Conservation (phyloP, 2,113 vertebrate genomes). For the Oenanthe oenanthe region DNA sequence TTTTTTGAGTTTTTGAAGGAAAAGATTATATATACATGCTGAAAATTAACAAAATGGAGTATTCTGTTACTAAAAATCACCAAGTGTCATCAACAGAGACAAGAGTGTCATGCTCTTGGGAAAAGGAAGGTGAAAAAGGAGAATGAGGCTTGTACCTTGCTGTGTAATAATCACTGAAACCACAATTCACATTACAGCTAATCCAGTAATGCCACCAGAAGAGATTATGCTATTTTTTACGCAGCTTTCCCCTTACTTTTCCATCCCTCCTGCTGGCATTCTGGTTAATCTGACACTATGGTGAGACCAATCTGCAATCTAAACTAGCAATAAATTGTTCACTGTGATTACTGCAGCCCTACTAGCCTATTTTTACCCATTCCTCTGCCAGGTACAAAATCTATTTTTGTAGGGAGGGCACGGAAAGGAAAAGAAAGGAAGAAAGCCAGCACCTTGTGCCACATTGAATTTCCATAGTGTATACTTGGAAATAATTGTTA, state of each 20-base stretch:
- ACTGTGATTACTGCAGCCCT: neutral
- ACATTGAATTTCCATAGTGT: neutral
- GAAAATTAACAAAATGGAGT: neutral
- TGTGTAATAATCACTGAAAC: neutral
- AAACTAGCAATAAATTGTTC: neutral
- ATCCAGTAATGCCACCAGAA: neutral
- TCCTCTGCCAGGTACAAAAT: neutral
- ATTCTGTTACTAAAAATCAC: neutral
- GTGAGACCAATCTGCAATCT: neutral
- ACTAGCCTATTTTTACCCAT: neutral
- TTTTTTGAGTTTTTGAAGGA: conserved; percentile 16
- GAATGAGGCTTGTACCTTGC: neutral
- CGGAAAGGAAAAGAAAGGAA: neutral
- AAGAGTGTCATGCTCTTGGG: neutral
- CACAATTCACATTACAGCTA: neutral
- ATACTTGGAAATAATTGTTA: neutral
- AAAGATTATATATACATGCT: neutral
- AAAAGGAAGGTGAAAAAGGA: neutral
- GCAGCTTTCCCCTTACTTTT: neutral
- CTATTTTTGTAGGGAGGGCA: neutral
- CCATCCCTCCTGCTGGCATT: neutral
- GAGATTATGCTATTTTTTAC: neutral
- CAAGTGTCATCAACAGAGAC: neutral
- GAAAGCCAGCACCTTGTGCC: neutral
- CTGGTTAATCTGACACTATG: neutral